phyloP scores from a whole-genome alignment of 2,888 invertebrate genomes.

The Choristoneura rosaceana region DNA sequence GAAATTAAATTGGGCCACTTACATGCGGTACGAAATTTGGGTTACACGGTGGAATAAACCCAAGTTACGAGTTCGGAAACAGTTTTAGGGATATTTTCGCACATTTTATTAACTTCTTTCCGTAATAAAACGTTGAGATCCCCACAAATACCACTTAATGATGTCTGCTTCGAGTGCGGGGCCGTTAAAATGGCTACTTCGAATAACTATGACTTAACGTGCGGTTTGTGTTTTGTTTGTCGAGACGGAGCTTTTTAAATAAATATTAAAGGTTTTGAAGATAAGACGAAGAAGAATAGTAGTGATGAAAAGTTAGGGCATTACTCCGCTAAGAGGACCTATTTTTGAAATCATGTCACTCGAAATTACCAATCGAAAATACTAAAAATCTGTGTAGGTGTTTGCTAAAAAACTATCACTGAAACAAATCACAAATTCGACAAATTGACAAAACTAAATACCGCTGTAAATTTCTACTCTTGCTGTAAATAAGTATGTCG shows the following conservation, averaged over 20 bases:
- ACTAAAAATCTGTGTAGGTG: too few relatives aligned
- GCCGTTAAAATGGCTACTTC: constrained; percentile 56
- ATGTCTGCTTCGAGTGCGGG: constrained; percentile 57
- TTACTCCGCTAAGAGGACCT: too few relatives aligned
- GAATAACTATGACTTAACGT: constrained; percentile 28
- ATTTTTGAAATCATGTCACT: too few relatives aligned
- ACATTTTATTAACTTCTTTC: constrained; percentile 54
- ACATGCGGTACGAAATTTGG: constrained; percentile 18
- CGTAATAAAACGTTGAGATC: constrained; percentile 51
- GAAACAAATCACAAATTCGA: too few relatives aligned
- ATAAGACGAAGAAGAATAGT: too few relatives aligned
- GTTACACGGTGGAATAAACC: constrained; percentile 11
- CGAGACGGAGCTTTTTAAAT: background rate
- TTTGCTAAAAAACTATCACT: too few relatives aligned
- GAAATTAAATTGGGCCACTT: constrained; percentile 19
- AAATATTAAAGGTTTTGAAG: background rate
- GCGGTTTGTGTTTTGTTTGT: constrained; percentile 21
- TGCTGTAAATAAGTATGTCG: too few relatives aligned
- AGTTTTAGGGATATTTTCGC: constrained; percentile 48
- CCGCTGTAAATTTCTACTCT: too few relatives aligned
- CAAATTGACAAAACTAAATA: too few relatives aligned
- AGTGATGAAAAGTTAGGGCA: too few relatives aligned
- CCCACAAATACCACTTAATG: constrained; percentile 53
- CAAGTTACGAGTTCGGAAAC: constrained; percentile 14
- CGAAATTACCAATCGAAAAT: too few relatives aligned